phyloP scores from a whole-genome alignment of 2,888 invertebrate genomes.

The Nephrotoma appendiculata region DNA sequence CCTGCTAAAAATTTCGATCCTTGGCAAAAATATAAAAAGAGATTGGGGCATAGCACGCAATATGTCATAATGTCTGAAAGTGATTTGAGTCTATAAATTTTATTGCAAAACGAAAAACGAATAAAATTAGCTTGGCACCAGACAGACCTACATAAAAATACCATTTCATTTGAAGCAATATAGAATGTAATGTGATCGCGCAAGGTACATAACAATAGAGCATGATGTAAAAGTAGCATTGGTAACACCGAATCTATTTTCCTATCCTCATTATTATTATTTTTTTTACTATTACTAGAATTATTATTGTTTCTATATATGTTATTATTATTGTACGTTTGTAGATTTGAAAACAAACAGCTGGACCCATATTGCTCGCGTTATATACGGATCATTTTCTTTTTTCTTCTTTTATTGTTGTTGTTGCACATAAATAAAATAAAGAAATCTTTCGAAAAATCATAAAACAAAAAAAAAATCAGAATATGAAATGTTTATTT shows the following conservation, averaged over 20 bases:
- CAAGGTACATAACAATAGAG: slow-evolving; percentile 6
- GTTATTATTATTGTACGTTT: not conserved
- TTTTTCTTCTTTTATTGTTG: slow-evolving; percentile 5
- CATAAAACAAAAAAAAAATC: not conserved
- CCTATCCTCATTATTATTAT: not conserved
- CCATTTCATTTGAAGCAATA: not conserved
- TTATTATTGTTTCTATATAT: not conserved
- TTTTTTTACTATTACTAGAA: not conserved
- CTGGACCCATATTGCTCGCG: slow-evolving; percentile 13
- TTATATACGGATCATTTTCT: slow-evolving; percentile 5
- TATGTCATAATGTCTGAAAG: no score
- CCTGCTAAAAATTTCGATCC: no score
- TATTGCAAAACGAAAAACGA: not conserved
- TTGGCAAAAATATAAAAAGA: no score
- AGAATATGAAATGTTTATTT: not conserved
- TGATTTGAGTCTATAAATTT: no score
- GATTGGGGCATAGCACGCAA: no score
- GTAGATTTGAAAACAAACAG: slow-evolving; percentile 13
- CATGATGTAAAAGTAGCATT: not conserved
- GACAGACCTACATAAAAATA: not conserved
- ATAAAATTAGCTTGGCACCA: not conserved
- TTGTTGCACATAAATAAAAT: not conserved
- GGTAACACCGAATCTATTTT: not conserved
- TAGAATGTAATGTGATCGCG: not conserved
- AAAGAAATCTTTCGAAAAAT: not conserved